Conservation (phyloP, 2,113 vertebrate species). For the Caranx ignobilis region DNA sequence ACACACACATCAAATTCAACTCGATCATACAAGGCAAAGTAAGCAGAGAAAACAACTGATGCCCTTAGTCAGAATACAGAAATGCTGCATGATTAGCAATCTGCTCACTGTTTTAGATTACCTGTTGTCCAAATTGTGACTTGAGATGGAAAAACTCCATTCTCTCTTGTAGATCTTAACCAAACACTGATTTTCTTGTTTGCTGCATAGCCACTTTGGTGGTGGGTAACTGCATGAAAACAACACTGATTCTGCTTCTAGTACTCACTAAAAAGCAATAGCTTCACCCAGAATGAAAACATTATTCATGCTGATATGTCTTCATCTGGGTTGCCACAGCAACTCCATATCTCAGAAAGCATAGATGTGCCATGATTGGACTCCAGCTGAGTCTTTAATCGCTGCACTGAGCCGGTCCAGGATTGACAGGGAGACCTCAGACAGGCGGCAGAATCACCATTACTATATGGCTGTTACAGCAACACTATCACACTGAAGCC, state of each 20-base stretch:
- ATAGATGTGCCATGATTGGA: constrained; percentile 47
- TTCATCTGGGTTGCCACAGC: constrained; percentile 45
- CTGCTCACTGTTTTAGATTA: not conserved
- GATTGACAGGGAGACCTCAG: constrained; percentile 40
- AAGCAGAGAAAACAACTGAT: constrained; percentile 29
- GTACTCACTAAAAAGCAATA: not conserved
- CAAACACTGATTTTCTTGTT: not conserved
- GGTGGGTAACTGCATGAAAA: not conserved
- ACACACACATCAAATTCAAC: constrained; percentile 18
- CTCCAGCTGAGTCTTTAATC: constrained; percentile 56
- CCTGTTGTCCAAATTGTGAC: not conserved
- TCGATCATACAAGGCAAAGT: constrained; percentile 17
- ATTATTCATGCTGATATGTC: not conserved
- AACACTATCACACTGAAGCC: constrained; percentile 56
- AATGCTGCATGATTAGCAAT: not conserved
- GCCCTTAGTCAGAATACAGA: constrained; percentile 20
- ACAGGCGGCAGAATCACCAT: constrained; percentile 33
- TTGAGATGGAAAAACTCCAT: not conserved
- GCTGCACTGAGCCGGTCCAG: constrained; percentile 45
- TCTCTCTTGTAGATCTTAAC: not conserved
- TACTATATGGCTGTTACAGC: constrained; percentile 36
- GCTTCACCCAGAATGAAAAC: not conserved
- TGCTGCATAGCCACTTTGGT: not conserved
- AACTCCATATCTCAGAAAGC: constrained; percentile 42
- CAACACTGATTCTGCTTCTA: not conserved